phyloP scores from a whole-genome alignment of 1,140 invertebrate species.

The Cryptotermes secundus region DNA sequence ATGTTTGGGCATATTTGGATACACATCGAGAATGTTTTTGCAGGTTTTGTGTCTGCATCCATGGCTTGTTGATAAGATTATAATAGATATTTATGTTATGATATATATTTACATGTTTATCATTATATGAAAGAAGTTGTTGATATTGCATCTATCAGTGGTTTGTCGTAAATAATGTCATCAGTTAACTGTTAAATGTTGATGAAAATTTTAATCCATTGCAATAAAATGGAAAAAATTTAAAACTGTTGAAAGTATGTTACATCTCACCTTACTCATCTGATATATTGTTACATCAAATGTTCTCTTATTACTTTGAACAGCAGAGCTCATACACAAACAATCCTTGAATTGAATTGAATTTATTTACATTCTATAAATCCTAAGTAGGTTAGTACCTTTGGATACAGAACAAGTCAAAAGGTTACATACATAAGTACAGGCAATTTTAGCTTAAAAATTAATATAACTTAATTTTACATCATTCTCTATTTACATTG shows the following conservation, averaged over 20 bases:
- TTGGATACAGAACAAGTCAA: too few species aligned
- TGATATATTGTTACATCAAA: too few species aligned
- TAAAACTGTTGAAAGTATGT: not conserved
- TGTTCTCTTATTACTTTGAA: too few species aligned
- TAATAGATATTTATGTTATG: constrained; percentile 13
- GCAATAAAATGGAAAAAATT: constrained; percentile 5
- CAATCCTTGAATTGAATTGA: too few species aligned
- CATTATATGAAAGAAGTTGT: not conserved
- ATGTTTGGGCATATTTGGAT: not conserved
- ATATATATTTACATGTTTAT: constrained; percentile 19
- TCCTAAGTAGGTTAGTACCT: too few species aligned
- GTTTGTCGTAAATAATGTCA: constrained; percentile 9
- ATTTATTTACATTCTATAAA: too few species aligned
- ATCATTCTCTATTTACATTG: too few species aligned
- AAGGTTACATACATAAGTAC: too few species aligned
- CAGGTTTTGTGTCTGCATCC: not conserved
- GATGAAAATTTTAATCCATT: constrained; percentile 20
- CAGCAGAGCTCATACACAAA: too few species aligned
- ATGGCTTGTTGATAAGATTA: not conserved
- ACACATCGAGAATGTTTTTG: not conserved
- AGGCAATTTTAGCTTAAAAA: too few species aligned
- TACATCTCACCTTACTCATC: too few species aligned
- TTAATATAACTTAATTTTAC: too few species aligned
- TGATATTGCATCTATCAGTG: constrained; percentile 3
- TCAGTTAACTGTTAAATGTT: constrained; percentile 18